Base-by-base conservation (phyloP, 2,888 invertebrate genomes). In the Nomada ferruginata region DNA sequence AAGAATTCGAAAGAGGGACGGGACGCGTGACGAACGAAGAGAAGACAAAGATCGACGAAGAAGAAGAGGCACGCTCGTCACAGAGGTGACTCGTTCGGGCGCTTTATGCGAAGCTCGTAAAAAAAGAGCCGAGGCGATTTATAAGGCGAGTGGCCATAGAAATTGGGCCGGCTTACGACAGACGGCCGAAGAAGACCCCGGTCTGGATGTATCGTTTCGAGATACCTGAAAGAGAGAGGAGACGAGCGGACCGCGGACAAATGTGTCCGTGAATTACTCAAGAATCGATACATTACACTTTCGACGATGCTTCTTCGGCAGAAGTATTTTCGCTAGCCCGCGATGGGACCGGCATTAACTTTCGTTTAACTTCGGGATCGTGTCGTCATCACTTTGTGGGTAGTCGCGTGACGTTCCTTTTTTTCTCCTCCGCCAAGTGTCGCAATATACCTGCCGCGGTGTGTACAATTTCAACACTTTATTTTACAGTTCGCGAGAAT, bases 131-230 rank as follows among this genome's bases (percentile, higher is more conserved):
- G 61, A 64, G 79, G 65, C 84, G 84, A 87, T 87, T 87, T 87
- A 85, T 82, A 87, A 87, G 87, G 64, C 80, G 75, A 76, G 75
- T 66, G 82, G 73, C 59, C 80, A 81, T 85, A 85, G 85, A 87
- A 87, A 87, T 85, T 87, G 82, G 87, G 84, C 87, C 87, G 87
- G 84, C 82, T 79, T 80, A 82, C 82, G 79, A 83, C 86, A 83
- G 77, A 80, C 53, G 65, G 63, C n/a, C 55, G 61, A 73, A 55
- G 70, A 79, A 81, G 76, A 79, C 66, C 60, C 63, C 71, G 81
- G 42, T 74, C 66, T 52, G 52, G 42, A 69, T 55, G 70, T 78
- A 71, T 80, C 66, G 66, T 68, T 70, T 42, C 57, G 42, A 71
- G 65, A 65, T 57, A 63, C 55, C 52, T 26, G 61, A 71, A 42